phyloP scores from a whole-genome alignment of 2,888 invertebrate genomes.

The Andrena dorsata region DNA sequence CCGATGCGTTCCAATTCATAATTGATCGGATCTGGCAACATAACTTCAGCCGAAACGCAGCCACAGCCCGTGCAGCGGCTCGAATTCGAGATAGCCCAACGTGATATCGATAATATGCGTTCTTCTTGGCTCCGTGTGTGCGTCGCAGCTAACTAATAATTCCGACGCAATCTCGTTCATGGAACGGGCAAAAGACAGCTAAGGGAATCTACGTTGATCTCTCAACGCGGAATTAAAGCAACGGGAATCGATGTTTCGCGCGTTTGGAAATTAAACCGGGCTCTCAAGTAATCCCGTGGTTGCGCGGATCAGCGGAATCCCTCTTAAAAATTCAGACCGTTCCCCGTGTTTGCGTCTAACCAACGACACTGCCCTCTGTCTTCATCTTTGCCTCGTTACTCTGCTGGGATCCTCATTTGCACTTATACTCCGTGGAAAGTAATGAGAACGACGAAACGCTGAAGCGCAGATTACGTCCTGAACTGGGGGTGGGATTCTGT shows the following conservation, averaged over 20 bases:
- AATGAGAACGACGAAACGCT: background rate
- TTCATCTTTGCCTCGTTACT: constrained; percentile 22
- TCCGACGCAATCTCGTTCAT: background rate
- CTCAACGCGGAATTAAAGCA: background rate
- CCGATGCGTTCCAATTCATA: background rate
- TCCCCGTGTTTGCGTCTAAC: background rate
- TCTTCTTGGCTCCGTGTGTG: background rate
- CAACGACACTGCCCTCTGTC: background rate
- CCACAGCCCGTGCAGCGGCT: background rate
- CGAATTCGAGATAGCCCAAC: background rate
- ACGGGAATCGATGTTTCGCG: background rate
- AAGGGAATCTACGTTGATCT: background rate
- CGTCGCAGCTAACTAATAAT: background rate
- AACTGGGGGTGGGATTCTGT: background rate
- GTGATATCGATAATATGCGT: constrained; percentile 1
- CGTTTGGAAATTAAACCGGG: background rate
- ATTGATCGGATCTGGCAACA: background rate
- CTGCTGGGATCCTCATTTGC: constrained; percentile 4
- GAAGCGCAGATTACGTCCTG: background rate
- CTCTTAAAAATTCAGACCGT: constrained; percentile 7
- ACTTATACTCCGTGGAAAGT: constrained; percentile 8
- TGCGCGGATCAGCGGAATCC: constrained; percentile 1
- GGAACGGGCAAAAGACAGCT: background rate
- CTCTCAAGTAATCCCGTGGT: background rate
- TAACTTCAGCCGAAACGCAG: background rate